Evolutionary conservation across 2,797 vertebrate species (phyloP).

Genomic region (Ceryle rudis): DNA sequence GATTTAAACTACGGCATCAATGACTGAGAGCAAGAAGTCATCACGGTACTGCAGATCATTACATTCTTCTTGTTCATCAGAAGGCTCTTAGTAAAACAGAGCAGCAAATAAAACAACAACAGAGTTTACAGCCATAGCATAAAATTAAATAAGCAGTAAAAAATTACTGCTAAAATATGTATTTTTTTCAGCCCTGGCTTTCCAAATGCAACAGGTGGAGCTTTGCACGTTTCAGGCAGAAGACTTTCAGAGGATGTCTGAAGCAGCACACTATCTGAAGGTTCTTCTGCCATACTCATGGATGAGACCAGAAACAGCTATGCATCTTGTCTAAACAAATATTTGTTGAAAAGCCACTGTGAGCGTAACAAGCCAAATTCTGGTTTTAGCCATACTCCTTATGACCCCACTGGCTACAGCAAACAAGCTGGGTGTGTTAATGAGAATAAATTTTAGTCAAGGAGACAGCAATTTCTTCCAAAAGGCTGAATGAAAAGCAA

Average conservation of each 20-base stretch:
- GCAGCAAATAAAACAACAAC: conserved; percentile 2
- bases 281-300: background rate
- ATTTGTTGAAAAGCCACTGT: background rate
- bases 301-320: background rate
- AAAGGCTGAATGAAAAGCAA: background rate
- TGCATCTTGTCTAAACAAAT: background rate
- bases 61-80: background rate
- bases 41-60: fast-evolving
- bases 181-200: background rate
- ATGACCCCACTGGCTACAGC: background rate
- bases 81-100: conserved; percentile 15
- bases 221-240: background rate
- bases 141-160: conserved; percentile 6
- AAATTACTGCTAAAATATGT: background rate
- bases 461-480: background rate
- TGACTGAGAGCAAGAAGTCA: background rate
- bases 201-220: background rate
- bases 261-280: background rate
- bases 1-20: background rate
- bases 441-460: background rate
- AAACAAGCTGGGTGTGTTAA: background rate
- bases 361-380: background rate
- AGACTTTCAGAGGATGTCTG: background rate
- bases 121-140: background rate
- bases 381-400: background rate